Base-by-base conservation (phyloP, 2,888 invertebrate genomes). In the Barypeithes pellucidus region DNA sequence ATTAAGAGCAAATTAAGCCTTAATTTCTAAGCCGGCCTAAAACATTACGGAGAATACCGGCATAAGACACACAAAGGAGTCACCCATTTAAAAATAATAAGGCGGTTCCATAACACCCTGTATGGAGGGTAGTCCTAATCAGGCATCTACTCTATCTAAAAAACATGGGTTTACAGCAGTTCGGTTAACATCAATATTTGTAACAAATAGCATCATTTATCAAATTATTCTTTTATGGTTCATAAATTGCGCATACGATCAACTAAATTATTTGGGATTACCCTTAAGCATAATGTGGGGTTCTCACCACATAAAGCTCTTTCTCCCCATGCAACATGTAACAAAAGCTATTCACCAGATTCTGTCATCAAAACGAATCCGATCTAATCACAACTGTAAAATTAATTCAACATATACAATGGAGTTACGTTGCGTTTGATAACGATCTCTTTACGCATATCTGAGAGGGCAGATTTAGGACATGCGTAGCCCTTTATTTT, bases 381-480 rank as follows among this genome's bases (percentile, higher is more conserved):
- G 73, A 67, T 65, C 73, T 73, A 73, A 73, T 73, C 69, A 69
- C 41, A 39, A 52, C 66, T 63, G 54, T 41, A 59, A 73, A 73
- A 73, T 73, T 73, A 73, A 69, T 73, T 73, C 73, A 66, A 69
- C 68, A 63, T 65, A 68, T 33, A 73, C 73, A 73, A 68, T 73
- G 22, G 68, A 68, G 68, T 47, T 73, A 65, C 62, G 73, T 65
- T 65, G 72, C 67, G 68, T 68, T 63, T 68, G 73, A 73, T 73
- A 73, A 68, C 68, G 59, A 73, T 73, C 73, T 59, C 60, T 73
- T 73, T 73, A 33, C 65, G 47, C 20, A 33, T 59, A 67, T 67
- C 14, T 20, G 29, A 54, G 36, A 43, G 63, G 63, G 50, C 45
- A 20, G 36, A 18, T 50, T 63, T 36, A 16, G 18, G 4, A 33